Evolutionary conservation across 2,113 vertebrate species (phyloP).

Genomic region (Bettongia penicillata): DNA sequence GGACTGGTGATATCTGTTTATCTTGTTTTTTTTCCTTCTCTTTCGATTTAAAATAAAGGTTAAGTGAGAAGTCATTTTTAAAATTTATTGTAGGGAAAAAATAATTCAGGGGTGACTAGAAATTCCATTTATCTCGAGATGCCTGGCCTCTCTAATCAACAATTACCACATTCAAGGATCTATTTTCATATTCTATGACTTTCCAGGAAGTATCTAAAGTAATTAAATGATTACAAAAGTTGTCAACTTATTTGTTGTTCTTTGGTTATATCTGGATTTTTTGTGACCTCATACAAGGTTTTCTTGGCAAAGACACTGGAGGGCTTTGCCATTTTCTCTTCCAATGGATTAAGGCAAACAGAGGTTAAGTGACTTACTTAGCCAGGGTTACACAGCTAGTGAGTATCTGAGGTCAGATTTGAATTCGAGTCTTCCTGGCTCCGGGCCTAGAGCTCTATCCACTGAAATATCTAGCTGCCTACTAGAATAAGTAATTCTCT

Average conservation of each 20-base stretch:
- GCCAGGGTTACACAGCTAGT: not conserved
- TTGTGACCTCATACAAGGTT: not conserved
- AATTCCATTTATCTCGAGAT: not conserved
- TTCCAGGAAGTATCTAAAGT: conserved; percentile 12
- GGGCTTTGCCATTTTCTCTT: not conserved
- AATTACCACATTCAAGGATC: not conserved
- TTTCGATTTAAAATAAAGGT: not conserved
- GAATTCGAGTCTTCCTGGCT: not conserved
- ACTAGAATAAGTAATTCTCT: not conserved
- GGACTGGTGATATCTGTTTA: not conserved
- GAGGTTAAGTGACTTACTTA: not conserved
- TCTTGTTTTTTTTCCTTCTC: not conserved
- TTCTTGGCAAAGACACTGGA: not conserved
- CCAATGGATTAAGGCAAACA: not conserved
- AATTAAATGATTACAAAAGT: not conserved
- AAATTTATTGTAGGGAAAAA: not conserved
- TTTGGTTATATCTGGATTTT: not conserved
- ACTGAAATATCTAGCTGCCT: not conserved
- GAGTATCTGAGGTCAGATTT: not conserved
- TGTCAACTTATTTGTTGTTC: not conserved
- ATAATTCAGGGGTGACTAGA: not conserved
- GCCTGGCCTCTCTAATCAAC: conserved; percentile 8
- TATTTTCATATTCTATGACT: not conserved
- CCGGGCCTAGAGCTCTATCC: not conserved
- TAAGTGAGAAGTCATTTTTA: not conserved